A percentile compares a stretch with the other conserved stretches of the same genome.
These are phyloP conservation scores for Macrophya alboannulata DNA, from an alignment of 2,888 invertebrate genomes.

Conservation along the genomic window DNA sequence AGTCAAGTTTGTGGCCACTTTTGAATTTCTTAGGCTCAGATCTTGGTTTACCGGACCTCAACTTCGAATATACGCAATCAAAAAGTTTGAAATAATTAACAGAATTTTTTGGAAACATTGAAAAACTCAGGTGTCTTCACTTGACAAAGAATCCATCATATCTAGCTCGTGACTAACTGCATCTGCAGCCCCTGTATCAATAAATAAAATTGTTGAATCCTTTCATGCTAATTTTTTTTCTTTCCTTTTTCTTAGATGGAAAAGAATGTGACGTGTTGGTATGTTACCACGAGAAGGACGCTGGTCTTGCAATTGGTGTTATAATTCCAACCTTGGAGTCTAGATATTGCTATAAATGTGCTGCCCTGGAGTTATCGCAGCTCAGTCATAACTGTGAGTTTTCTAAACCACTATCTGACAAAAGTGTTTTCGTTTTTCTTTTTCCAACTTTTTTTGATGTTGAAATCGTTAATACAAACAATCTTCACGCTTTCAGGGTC, in stretches of 20 bases:
- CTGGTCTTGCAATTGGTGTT: slow-evolving; percentile 84
- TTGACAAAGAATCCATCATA: too few relatives aligned
- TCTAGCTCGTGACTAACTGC: too few relatives aligned
- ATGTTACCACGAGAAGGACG: slow-evolving; percentile 85
- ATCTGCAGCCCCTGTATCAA: too few relatives aligned
- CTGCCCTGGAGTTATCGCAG: slow-evolving; percentile 81
- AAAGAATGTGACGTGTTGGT: slow-evolving; percentile 86
- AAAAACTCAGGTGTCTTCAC: too few relatives aligned
- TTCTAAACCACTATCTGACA: slow-evolving; percentile 16
- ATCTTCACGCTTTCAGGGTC: slow-evolving; percentile 81
- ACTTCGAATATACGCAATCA: too few relatives aligned
- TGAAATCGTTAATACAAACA: neutral
- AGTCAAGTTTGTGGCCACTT: too few relatives aligned
- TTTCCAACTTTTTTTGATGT: neutral
- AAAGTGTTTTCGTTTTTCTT: neutral
- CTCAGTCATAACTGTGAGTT: slow-evolving; percentile 83
- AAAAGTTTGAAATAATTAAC: too few relatives aligned
- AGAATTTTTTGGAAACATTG: too few relatives aligned
- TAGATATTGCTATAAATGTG: slow-evolving; percentile 86
- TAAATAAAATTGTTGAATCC: neutral
- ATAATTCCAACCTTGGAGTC: slow-evolving; percentile 84
- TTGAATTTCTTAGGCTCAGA: too few relatives aligned
- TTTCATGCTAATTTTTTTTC: neutral
- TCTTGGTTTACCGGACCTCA: too few relatives aligned
- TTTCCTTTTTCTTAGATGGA: slow-evolving; percentile 78